Percentiles rank a stretch among this genome's conserved stretches.
Evolutionary conservation across 1,140 invertebrate species (phyloP).

Genomic region (Orchestia grillus): DNA sequence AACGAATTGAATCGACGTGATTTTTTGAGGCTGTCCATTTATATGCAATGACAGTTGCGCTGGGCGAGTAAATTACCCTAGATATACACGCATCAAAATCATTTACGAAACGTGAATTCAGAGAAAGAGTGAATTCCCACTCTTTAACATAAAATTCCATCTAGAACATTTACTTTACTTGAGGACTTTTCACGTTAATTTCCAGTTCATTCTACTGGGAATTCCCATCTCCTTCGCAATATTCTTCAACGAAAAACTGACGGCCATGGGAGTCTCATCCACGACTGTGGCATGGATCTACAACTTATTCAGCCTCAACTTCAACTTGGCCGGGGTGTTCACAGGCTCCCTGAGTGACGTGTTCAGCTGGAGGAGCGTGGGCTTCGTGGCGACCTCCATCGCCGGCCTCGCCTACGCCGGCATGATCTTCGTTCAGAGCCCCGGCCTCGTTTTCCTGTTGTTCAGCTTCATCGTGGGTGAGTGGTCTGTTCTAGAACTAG

Average conservation of each 20-base stretch:
- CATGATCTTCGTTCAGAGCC: not conserved
- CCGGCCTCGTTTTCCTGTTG: not conserved
- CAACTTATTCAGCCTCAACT: slow-evolving; percentile 29
- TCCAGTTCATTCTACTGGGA: slow-evolving; percentile 34
- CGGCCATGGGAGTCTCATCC: not conserved
- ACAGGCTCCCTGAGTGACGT: not conserved
- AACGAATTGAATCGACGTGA: not conserved
- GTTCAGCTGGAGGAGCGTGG: slow-evolving; percentile 32
- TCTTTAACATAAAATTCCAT: not conserved
- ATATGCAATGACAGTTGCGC: not conserved
- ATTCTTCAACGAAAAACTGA: slow-evolving; percentile 32
- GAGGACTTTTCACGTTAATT: not conserved
- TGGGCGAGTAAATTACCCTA: not conserved
- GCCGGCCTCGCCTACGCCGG: not conserved
- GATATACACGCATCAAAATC: not conserved
- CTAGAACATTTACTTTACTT: not conserved
- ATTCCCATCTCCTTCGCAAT: slow-evolving; percentile 20
- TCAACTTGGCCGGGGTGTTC: not conserved
- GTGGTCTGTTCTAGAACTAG: not conserved
- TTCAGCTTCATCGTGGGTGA: slow-evolving; percentile 33
- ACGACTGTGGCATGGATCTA: slow-evolving; percentile 22
- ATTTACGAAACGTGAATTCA: not conserved
- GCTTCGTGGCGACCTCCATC: not conserved
- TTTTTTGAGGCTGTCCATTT: not conserved
- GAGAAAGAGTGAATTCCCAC: not conserved